phyloP scores from a whole-genome alignment of 2,797 vertebrate genomes.

The Melanotaenia boesemani region DNA sequence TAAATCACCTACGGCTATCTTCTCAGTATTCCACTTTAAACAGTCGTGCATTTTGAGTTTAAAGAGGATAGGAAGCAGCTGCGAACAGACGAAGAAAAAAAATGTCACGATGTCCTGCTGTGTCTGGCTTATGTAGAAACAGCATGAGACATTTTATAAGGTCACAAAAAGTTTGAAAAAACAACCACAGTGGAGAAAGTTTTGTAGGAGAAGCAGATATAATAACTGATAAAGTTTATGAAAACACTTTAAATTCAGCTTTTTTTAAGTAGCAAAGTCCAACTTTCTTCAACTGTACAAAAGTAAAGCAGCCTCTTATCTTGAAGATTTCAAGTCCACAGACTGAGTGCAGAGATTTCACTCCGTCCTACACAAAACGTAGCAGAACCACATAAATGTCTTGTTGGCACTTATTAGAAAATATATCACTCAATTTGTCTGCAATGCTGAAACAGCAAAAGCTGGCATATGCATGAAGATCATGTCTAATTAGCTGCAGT shows the following conservation, averaged over 20 bases:
- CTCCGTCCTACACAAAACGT: background rate
- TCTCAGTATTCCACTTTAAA: constrained; percentile 37
- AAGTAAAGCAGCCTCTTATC: background rate
- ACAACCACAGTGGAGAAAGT: background rate
- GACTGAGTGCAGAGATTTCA: background rate
- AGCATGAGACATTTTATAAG: constrained; percentile 12
- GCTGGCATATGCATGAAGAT: background rate
- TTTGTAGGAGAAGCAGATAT: background rate
- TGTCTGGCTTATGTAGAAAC: constrained; percentile 24
- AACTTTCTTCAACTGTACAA: too few species aligned
- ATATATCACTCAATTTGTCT: constrained; percentile 11
- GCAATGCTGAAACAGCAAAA: constrained; percentile 17
- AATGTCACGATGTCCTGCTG: constrained; percentile 17
- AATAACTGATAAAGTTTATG: background rate
- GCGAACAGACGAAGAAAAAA: constrained; percentile 16
- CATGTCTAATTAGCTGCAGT: constrained; percentile 18
- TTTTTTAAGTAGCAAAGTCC: background rate
- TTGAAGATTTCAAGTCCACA: background rate
- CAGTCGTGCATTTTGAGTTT: constrained; percentile 19
- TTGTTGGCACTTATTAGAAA: background rate
- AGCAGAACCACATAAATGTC: background rate
- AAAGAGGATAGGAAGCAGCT: constrained; percentile 31
- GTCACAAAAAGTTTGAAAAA: constrained; percentile 16
- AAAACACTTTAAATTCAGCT: background rate
- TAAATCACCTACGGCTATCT: constrained; percentile 7